These are phyloP conservation scores for Trichogramma evanescens DNA, from an alignment of 2,888 invertebrate genomes.

Conservation along the genomic window DNA sequence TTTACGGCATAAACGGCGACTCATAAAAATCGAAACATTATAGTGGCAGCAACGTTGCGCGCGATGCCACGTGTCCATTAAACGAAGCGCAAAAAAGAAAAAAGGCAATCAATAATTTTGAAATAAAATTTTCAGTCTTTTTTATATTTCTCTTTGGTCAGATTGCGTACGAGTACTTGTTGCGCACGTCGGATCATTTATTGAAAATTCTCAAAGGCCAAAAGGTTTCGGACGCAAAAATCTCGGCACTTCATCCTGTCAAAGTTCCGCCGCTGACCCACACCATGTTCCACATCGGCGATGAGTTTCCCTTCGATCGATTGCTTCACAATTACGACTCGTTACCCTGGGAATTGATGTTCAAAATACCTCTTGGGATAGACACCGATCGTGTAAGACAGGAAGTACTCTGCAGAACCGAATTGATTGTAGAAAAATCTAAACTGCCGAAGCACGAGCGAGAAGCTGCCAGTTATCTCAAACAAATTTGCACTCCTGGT, in stretches of 20 bases:
- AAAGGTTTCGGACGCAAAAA: constrained; percentile 26
- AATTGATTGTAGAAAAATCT: constrained; percentile 45
- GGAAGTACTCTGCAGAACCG: constrained; percentile 50
- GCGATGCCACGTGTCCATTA: no score
- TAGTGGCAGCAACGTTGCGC: no score
- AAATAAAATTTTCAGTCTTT: background rate
- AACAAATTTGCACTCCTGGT: constrained; percentile 32
- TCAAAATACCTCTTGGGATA: constrained; percentile 50
- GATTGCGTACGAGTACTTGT: constrained; percentile 66
- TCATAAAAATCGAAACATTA: no score
- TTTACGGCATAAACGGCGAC: no score
- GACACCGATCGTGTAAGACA: constrained; percentile 48
- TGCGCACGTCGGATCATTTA: constrained; percentile 63
- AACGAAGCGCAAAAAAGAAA: no score
- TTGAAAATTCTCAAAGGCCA: constrained; percentile 47
- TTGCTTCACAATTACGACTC: constrained; percentile 49
- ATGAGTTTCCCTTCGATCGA: constrained; percentile 66
- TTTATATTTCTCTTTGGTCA: constrained; percentile 35
- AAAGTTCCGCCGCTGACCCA: constrained; percentile 54
- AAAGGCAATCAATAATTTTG: background rate
- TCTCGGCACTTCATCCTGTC: constrained; percentile 15
- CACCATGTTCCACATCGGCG: constrained; percentile 71
- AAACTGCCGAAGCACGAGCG: constrained; percentile 32
- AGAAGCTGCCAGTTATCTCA: constrained; percentile 36
- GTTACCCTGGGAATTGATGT: constrained; percentile 49